Conservation (phyloP, 2,888 invertebrate species). For the Luperina testacea region DNA sequence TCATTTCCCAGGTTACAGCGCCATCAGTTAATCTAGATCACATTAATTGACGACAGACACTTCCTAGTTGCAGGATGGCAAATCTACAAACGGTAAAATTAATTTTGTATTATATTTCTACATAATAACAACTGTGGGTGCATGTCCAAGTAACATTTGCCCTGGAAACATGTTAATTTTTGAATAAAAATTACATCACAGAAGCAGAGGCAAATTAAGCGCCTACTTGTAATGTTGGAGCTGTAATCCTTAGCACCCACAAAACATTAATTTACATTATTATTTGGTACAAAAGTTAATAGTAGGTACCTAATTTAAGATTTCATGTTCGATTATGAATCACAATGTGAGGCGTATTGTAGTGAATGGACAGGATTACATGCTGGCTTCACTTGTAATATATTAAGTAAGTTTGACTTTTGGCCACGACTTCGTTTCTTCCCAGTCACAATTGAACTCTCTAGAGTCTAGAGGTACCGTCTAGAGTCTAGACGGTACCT, state of each 20-base stretch:
- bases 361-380: slow-evolving; percentile 55
- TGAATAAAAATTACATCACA: slow-evolving; percentile 65
- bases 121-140: slow-evolving; percentile 50
- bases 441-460: slow-evolving; percentile 46
- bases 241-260: slow-evolving; percentile 58
- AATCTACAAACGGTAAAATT: slow-evolving; percentile 51
- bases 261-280: slow-evolving; percentile 64
- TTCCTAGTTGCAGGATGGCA: slow-evolving; percentile 54
- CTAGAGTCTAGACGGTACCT: slow-evolving; percentile 27
- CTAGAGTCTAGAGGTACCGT: no score
- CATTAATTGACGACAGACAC: slow-evolving; percentile 38
- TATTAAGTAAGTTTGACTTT: slow-evolving; percentile 54
- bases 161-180: slow-evolving; percentile 69
- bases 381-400: slow-evolving; percentile 48
- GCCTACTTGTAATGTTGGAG: slow-evolving; percentile 63
- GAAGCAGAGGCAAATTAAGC: slow-evolving; percentile 58
- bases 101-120: slow-evolving; percentile 61
- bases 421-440: slow-evolving; percentile 47
- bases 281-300: slow-evolving; percentile 59
- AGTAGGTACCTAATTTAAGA: slow-evolving; percentile 48
- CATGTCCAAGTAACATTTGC: slow-evolving; percentile 64
- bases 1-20: slow-evolving; percentile 41
- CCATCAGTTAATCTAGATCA: slow-evolving; percentile 45
- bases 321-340: slow-evolving; percentile 55
- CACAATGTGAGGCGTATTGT: slow-evolving; percentile 43